phyloP scores from a whole-genome alignment of 2,797 vertebrate species.

The Halcyon smyrnensis region DNA sequence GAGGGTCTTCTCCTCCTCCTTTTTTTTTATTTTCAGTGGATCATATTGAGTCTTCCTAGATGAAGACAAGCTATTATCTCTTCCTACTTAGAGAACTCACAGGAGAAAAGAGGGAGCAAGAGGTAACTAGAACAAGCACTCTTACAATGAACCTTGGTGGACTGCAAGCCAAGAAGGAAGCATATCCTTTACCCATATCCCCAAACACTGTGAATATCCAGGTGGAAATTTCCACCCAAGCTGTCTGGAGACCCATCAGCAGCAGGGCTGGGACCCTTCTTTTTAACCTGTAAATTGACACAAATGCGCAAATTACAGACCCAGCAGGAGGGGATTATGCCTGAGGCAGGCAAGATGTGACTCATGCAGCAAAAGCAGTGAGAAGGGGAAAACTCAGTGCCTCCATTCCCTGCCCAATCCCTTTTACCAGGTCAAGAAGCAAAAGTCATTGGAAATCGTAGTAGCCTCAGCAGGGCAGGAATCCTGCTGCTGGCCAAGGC shows the following conservation, averaged over 20 bases:
- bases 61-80: slow-evolving; percentile 18
- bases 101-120: slow-evolving; percentile 41
- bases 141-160: neutral
- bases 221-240: slow-evolving; percentile 24
- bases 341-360: neutral
- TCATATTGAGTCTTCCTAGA: slow-evolving; percentile 28
- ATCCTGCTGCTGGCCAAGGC: slow-evolving; percentile 2
- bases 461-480: slow-evolving; percentile 12
- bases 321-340: slow-evolving; percentile 20
- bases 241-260: slow-evolving; percentile 16
- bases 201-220: neutral
- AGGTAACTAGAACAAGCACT: slow-evolving; percentile 32
- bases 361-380: neutral
- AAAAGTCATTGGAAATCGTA: neutral
- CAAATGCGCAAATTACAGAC: slow-evolving; percentile 52
- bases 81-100: slow-evolving; percentile 28
- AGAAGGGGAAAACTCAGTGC: neutral
- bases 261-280: slow-evolving; percentile 37
- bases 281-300: slow-evolving; percentile 65
- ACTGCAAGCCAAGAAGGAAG: slow-evolving; percentile 12
- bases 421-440: slow-evolving; percentile 44
- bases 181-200: neutral
- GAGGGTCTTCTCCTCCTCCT: neutral
- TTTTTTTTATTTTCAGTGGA: neutral
- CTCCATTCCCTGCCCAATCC: neutral